Conservation (phyloP, 1,140 invertebrate species). For the Neodiprion virginianus region DNA sequence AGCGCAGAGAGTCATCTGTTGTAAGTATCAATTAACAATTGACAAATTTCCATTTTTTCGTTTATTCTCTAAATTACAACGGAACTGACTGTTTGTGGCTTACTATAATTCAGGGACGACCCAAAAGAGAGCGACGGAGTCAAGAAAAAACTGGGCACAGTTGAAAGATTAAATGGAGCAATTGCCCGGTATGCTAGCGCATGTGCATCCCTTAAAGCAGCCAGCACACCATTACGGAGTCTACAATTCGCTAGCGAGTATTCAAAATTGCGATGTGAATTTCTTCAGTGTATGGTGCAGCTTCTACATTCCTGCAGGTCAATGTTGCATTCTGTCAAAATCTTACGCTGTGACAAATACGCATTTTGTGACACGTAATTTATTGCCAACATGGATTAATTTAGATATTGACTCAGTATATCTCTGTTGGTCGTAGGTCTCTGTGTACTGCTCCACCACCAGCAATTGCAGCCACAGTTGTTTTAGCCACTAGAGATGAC, state of each 20-base stretch:
- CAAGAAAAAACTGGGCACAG: slow-evolving; percentile 50
- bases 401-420: slow-evolving; percentile 5
- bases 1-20: slow-evolving; percentile 68
- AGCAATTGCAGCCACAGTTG: slow-evolving; percentile 85
- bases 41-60: background rate
- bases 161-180: slow-evolving; percentile 68
- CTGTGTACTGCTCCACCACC: slow-evolving; percentile 91
- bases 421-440: slow-evolving; percentile 58
- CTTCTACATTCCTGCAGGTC: slow-evolving; percentile 76
- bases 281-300: slow-evolving; percentile 78
- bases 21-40: slow-evolving; percentile 46
- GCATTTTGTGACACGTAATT: too few species aligned
- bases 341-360: too few species aligned
- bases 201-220: slow-evolving; percentile 76
- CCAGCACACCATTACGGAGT: slow-evolving; percentile 70
- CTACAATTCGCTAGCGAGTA: slow-evolving; percentile 83
- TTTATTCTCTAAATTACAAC: background rate
- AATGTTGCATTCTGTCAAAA: background rate
- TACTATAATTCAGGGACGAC: slow-evolving; percentile 38
- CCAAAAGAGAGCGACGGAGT: slow-evolving; percentile 43
- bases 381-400: background rate
- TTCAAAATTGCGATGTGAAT: slow-evolving; percentile 75
- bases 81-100: slow-evolving; percentile 18
- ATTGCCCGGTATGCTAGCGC: slow-evolving; percentile 71
- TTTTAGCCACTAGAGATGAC: slow-evolving; percentile 80